Conservation (phyloP, 2,113 vertebrate species). For the Gulo gulo region DNA sequence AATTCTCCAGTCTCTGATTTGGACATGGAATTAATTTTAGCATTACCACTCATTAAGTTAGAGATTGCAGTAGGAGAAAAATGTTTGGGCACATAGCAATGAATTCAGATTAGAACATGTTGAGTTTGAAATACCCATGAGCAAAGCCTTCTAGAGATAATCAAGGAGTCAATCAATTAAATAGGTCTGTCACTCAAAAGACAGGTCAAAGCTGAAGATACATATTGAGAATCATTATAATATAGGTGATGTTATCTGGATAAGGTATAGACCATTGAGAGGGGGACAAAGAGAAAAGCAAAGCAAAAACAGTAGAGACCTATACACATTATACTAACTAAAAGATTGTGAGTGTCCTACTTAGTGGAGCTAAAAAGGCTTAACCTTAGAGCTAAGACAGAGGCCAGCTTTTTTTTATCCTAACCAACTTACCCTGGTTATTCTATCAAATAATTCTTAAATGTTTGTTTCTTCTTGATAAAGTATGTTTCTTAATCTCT, state of each 20-base stretch:
- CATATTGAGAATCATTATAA: neutral
- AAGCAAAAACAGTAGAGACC: neutral
- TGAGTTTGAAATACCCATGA: neutral
- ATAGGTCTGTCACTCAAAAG: neutral
- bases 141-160: neutral
- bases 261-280: neutral
- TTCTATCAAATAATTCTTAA: slow-evolving; percentile 2
- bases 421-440: neutral
- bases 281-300: neutral
- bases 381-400: neutral
- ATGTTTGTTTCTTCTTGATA: neutral
- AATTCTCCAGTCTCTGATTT: neutral
- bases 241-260: neutral
- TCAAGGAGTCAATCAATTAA: neutral
- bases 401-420: neutral
- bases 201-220: neutral
- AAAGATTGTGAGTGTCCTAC: neutral
- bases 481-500: neutral
- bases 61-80: neutral
- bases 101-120: neutral
- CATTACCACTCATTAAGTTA: neutral
- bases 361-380: neutral
- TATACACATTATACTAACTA: neutral
- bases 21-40: neutral
- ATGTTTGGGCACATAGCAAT: neutral